Base-by-base conservation (phyloP, 2,888 invertebrate species). In the Drosophila macrospina region DNA sequence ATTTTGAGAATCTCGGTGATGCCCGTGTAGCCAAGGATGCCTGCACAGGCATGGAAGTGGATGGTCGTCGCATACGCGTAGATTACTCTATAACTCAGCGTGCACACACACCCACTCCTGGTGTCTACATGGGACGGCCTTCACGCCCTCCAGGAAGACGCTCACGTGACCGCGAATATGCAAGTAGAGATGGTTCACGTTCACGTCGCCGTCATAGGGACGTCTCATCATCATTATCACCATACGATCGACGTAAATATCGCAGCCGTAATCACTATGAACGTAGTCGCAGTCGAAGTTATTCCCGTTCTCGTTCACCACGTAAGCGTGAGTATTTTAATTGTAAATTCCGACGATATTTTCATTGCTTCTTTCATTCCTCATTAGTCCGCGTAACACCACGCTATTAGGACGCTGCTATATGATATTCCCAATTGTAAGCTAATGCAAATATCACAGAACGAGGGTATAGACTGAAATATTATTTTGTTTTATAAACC, bases 31-130 rank as follows among this genome's bases (percentile, higher is more conserved):
- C 99, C 6, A 98, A 98, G 93, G 98, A 98, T 89, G 95, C 97
- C 86, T 98, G 98, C 89, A 95, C 96, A 60, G 99, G 98, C 59
- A 96, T 98, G 95, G 98, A 98, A 93, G 96, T 99, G 52, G 98
- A 98, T 92, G 97, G 97, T 0, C 95, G 98, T 61, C 95, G 96
- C 86, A 98, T 99, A 86, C 94, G 99, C 79, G 98, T 99, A 7
- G 99, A 98, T 93, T 99, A 95, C 93, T 98, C 98, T 5, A 98
- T 99, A 87, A 99, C 99, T 41, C 96, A 98, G 92, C 94, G 98
- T 65, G 97, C 99, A 8, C 99, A 99, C 91, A 98, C 98, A 0
- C 99, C 99, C 10, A 99, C 99, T 5, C 99, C 99, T 6, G 99
- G 99, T 61, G 96, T 98, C 81, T 99, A 99, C 91, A 97, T 98